phyloP scores from a whole-genome alignment of 2,888 invertebrate species.

The Drosophila prolongata region DNA sequence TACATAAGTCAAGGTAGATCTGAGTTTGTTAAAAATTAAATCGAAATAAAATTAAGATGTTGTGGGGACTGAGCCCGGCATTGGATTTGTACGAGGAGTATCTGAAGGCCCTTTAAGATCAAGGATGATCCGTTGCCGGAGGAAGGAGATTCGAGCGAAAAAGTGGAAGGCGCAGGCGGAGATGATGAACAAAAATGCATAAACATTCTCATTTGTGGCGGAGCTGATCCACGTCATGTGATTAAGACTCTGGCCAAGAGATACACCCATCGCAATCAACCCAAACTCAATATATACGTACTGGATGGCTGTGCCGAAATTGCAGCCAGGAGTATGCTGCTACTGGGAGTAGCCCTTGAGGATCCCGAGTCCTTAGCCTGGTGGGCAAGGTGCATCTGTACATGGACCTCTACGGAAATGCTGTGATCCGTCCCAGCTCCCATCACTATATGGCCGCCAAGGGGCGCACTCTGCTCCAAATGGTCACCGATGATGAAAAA shows the following conservation, averaged over 20 bases:
- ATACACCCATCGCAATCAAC: slow-evolving; percentile 86
- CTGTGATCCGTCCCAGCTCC: slow-evolving; percentile 90
- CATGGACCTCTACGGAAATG: slow-evolving; percentile 94
- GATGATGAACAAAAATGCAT: slow-evolving; percentile 87
- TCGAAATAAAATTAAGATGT: slow-evolving; percentile 85
- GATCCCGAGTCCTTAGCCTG: slow-evolving; percentile 87
- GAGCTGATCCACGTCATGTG: slow-evolving; percentile 92
- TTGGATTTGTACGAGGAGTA: slow-evolving; percentile 89
- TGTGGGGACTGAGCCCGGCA: slow-evolving; percentile 95
- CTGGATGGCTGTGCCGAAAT: slow-evolving; percentile 91
- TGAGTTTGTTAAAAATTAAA: neutral
- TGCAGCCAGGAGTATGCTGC: slow-evolving; percentile 90
- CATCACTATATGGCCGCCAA: slow-evolving; percentile 90
- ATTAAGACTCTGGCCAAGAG: slow-evolving; percentile 91
- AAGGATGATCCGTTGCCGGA: slow-evolving; percentile 67
- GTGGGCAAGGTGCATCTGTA: slow-evolving; percentile 91
- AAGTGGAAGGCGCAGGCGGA: slow-evolving; percentile 3
- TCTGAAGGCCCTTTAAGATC: slow-evolving; percentile 75
- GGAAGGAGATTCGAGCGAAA: neutral
- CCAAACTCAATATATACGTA: slow-evolving; percentile 88
- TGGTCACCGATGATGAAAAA: slow-evolving; percentile 90
- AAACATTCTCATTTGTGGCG: slow-evolving; percentile 92
- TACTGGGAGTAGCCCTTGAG: slow-evolving; percentile 90
- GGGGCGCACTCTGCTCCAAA: slow-evolving; percentile 88
- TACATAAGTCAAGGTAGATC: slow-evolving; percentile 1